Percentiles rank a stretch among this genome's conserved stretches.
Evolutionary conservation across 2,888 invertebrate species (phyloP).

Genomic region (Sinodicranocentrus sp.): DNA sequence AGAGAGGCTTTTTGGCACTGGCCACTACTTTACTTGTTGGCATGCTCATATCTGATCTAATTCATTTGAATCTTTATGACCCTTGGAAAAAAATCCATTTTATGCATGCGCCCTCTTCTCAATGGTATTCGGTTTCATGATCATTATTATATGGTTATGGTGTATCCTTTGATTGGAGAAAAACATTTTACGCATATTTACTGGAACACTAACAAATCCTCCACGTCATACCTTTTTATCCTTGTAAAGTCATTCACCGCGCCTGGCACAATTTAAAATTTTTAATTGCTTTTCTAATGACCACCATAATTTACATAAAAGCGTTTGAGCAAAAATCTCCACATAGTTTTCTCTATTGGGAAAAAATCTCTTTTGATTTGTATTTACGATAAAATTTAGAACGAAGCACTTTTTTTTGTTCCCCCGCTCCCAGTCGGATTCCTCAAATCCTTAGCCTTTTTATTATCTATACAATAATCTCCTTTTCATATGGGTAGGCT

Average conservation of each 20-base stretch:
- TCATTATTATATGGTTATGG: neutral
- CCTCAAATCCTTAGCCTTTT: conserved; percentile 35
- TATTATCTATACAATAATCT: conserved; percentile 54
- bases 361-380: conserved; percentile 43
- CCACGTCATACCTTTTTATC: conserved; percentile 1
- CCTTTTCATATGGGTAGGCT: conserved; percentile 42
- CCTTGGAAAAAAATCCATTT: neutral
- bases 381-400: neutral
- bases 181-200: neutral
- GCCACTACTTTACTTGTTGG: conserved; percentile 22
- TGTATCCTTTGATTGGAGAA: neutral
- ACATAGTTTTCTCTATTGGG: neutral
- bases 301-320: conserved; percentile 26
- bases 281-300: conserved; percentile 29
- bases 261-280: conserved; percentile 19
- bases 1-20: conserved; percentile 30
- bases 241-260: conserved; percentile 12
- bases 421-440: conserved; percentile 34
- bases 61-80: conserved; percentile 29
- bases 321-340: neutral
- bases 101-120: neutral
- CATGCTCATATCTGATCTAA: conserved; percentile 22
- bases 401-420: too few relatives aligned
- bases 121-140: conserved; percentile 16
- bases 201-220: too few relatives aligned